Base-by-base conservation (phyloP, 2,797 vertebrate species). In the Diplodus sargus region DNA sequence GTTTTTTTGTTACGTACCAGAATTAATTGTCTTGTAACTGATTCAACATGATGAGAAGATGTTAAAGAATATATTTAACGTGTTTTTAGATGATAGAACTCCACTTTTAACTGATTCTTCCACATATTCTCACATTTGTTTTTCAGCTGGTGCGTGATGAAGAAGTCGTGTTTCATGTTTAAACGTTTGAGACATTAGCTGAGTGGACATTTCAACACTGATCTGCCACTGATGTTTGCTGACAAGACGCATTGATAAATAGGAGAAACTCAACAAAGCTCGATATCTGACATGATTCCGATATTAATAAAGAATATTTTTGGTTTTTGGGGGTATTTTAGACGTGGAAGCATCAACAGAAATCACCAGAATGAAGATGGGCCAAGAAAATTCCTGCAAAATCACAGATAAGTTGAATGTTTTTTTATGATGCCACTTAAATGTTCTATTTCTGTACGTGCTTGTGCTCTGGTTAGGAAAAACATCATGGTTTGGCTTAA, bases 221-320 rank as follows among this genome's bases (percentile, higher is more conserved):
- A 64, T 63, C 23, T n/a, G 45, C 42, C 23, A 25, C 52, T 25
- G 57, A 49, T 30, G 22, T 47, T 54, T 61, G 65, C 60, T 65
- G 72, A 53, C 4, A 30, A 25, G 10, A 28, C 4, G 28, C 4
- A 28, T 28, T 28, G 28, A 28, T 28, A 28, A 28, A 28, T 28
- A 28, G 28, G 4, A 28, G 3, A 34, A 34, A 34, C 30, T 34
- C 5, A 34, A 34, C 30, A 34, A 30, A 34, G 34, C 34, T 34
- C 34, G 34, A 65, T 42, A 14, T 30, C 25, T 65, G 62, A 28
- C 25, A 25, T 0, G 3, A 63, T 14, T 51, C n/a, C 63, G 54
- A 54, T 64, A 43, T 53, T 49, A 78, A 65, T 49, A 42, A 53
- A 0, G 20, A 23, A 15, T 34, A 30, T 54, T 34, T 0, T 28